These are phyloP conservation scores for Brenthis hecate DNA, from an alignment of 2,888 invertebrate species.

Conservation along the genomic window DNA sequence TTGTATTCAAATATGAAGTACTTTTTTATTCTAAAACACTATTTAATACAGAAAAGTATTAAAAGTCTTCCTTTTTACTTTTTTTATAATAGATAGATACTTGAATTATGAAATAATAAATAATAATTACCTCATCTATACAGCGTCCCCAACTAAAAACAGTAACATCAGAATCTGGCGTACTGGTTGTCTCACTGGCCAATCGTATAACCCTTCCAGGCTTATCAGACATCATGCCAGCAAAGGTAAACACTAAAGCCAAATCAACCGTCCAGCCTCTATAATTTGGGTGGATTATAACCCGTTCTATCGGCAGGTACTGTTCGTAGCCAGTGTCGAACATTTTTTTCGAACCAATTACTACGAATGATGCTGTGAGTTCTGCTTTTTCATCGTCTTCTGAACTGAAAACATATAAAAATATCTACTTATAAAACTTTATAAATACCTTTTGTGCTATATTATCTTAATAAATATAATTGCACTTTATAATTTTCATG, in stretches of 20 bases:
- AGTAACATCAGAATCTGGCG: conserved; percentile 55
- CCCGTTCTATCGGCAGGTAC: conserved; percentile 63
- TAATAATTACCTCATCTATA: conserved; percentile 32
- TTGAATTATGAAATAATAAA: background rate
- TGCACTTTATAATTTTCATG: too few species aligned
- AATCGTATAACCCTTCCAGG: conserved; percentile 54
- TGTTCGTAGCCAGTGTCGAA: conserved; percentile 62
- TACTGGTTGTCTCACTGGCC: conserved; percentile 47
- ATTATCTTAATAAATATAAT: too few species aligned
- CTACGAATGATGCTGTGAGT: conserved; percentile 60
- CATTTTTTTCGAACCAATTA: conserved; percentile 63
- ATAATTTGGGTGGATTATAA: conserved; percentile 57
- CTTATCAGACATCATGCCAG: conserved; percentile 61
- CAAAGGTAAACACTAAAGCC: conserved; percentile 59
- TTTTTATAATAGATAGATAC: too few species aligned
- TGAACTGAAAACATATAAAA: conserved; percentile 33
- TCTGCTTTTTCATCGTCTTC: conserved; percentile 48
- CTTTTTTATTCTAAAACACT: background rate
- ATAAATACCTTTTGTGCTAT: too few species aligned
- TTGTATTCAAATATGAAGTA: background rate
- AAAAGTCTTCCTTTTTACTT: too few species aligned
- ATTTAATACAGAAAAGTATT: conserved; percentile 16
- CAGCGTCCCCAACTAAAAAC: conserved; percentile 59
- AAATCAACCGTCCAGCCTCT: conserved; percentile 58
- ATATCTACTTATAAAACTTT: too few species aligned